Base-by-base conservation (phyloP, 2,797 vertebrate genomes). In the Danio choprae region DNA sequence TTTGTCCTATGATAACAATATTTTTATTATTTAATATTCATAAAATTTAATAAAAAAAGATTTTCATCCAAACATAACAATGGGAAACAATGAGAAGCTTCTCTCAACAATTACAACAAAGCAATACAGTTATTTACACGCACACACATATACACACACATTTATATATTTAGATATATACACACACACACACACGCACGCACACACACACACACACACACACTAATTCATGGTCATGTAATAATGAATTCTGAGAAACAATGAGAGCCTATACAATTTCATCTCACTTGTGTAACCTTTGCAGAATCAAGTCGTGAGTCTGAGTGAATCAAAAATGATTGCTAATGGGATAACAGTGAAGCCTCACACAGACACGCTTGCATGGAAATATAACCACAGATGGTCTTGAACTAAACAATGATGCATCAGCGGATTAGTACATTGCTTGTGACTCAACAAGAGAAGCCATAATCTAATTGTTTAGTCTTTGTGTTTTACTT, bases 361-460 rank as follows among this genome's bases (percentile, higher is more conserved):
- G 60, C 18, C 48, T 64, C 44, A 64, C 36, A 43, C 16, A 29
- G 29, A 2, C 56, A 59, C 10, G 9, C 10, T 38, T 22, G 2
- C 20, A 11, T 60, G 9, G 38, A 75, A 55, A 55, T 63, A 20
- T 55, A 64, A 53, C 48, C 48, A 38, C 76, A 79, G 76, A 79
- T 79, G 65, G 56, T 41, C 76, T 51, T 51, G 16, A 20, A 60
- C 55, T 51, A 41, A 60, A 70, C 56, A 60, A 70, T 16, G 36
- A 48, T 50, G 44, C 56, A 8, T 69, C 29, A 62, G 11, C 7
- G 44, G 65, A 62, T 62, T 59, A 50, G 56, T 50, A 9, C 9
- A 38, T 15, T 18, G 40, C 64, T 76, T 76, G 38, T 55, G 60
- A 62, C 58, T 62, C 72, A 40, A 38, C 44, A 76, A 43, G 74